Conservation (phyloP, 2,888 invertebrate species). For the Hymenopus coronatus region DNA sequence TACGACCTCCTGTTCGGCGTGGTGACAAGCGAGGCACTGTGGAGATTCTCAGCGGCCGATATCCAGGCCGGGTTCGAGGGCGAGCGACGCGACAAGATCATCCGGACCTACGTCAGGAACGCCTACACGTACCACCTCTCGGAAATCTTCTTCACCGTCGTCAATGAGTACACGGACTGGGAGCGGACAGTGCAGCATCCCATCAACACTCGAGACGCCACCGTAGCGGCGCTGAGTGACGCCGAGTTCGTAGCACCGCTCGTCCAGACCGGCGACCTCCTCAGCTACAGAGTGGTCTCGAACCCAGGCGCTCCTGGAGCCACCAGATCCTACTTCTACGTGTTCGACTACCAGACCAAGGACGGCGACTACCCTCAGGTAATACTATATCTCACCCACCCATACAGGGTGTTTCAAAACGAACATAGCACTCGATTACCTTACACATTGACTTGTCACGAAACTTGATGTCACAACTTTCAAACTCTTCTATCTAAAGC, state of each 20-base stretch:
- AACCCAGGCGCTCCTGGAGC: conserved; percentile 21
- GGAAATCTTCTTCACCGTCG: conserved; percentile 94
- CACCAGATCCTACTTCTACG: conserved; percentile 77
- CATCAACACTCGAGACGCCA: conserved; percentile 82
- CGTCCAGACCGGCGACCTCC: conserved; percentile 78
- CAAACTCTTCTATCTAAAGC: no score
- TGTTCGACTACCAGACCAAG: conserved; percentile 88
- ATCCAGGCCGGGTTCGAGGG: conserved; percentile 79
- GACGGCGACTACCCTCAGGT: conserved; percentile 87
- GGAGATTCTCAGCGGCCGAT: conserved; percentile 82
- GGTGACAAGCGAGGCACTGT: conserved; percentile 87
- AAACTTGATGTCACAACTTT: no score
- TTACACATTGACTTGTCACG: no score
- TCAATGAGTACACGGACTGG: conserved; percentile 98
- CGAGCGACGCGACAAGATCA: conserved; percentile 79
- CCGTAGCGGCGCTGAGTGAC: conserved; percentile 88
- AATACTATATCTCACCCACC: no score
- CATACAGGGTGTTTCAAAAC: no score
- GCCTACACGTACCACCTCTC: conserved; percentile 93
- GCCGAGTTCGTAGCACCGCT: conserved; percentile 91
- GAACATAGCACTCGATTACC: no score
- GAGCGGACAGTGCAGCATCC: conserved; percentile 87
- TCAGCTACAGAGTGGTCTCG: conserved; percentile 52
- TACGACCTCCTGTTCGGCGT: conserved; percentile 89
- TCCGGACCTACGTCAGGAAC: conserved; percentile 87